Conservation (phyloP, 2,797 vertebrate species). For the Megalops cyprinoides region DNA sequence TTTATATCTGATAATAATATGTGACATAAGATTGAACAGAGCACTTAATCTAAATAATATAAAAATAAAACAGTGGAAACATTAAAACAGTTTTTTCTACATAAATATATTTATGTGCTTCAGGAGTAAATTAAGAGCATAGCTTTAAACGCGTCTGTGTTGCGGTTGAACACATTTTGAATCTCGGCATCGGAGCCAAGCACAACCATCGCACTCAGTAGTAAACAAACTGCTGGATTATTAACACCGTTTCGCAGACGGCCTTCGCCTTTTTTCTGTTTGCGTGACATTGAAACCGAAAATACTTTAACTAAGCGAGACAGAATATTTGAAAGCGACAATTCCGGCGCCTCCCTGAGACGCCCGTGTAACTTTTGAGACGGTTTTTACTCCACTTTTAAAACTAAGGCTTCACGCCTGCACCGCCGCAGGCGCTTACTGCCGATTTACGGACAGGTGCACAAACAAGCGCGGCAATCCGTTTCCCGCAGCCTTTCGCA, state of each 20-base stretch:
- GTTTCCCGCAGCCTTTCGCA: background rate
- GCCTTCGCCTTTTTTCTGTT: too few relatives aligned
- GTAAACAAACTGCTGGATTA: background rate
- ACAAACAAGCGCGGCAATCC: slow-evolving; percentile 17
- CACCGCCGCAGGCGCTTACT: background rate
- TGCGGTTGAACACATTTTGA: background rate
- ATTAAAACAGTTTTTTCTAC: too few relatives aligned
- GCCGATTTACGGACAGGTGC: slow-evolving; percentile 47
- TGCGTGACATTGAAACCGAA: background rate
- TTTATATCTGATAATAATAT: too few relatives aligned
- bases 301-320: background rate
- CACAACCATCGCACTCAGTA: slow-evolving; percentile 40
- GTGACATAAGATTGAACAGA: too few relatives aligned
- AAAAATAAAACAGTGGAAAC: too few relatives aligned
- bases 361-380: background rate
- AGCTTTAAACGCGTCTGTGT: background rate
- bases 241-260: slow-evolving; percentile 7
- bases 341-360: background rate
- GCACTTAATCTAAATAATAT: too few relatives aligned
- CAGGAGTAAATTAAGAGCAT: background rate
- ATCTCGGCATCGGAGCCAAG: background rate
- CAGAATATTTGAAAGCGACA: background rate
- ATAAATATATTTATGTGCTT: too few relatives aligned
- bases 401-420: slow-evolving; percentile 15
- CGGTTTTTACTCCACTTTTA: background rate